A percentile compares a stretch with the other conserved stretches of the same genome.
Evolutionary conservation across 2,113 vertebrate genomes (phyloP).

Genomic region (Neoarius graeffei): DNA sequence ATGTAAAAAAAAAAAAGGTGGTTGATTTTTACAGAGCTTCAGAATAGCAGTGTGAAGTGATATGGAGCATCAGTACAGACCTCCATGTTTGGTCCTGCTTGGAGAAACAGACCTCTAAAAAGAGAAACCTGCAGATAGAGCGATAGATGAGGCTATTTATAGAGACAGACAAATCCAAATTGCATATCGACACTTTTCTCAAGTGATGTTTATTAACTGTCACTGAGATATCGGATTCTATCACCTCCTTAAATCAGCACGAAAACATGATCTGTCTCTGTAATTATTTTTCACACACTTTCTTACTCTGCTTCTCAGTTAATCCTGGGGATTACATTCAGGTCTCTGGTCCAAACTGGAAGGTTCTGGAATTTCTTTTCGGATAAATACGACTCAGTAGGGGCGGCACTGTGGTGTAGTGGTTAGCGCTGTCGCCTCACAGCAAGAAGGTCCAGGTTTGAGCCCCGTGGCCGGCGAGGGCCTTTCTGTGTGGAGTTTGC

Average conservation of each 20-base stretch:
- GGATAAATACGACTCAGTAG: background rate
- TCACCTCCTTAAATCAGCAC: constrained; percentile 8
- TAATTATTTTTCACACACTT: constrained; percentile 33
- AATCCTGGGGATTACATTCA: background rate
- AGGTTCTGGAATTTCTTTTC: background rate
- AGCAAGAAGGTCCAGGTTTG: too few species aligned
- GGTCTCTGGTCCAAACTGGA: background rate
- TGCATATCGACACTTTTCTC: constrained; percentile 56
- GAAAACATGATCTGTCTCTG: constrained; percentile 2
- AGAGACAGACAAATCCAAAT: constrained; percentile 46
- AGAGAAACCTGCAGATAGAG: constrained; percentile 24
- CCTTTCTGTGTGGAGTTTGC: too few species aligned
- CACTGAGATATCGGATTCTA: constrained; percentile 45
- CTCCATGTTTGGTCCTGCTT: constrained; percentile 39
- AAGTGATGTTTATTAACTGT: constrained; percentile 59
- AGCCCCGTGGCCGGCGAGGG: too few species aligned
- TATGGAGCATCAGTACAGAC: background rate
- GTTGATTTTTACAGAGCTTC: constrained; percentile 12
- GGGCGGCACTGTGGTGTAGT: too few species aligned
- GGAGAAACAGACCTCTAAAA: constrained; percentile 47
- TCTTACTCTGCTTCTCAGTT: constrained; percentile 6
- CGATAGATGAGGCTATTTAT: constrained; percentile 39
- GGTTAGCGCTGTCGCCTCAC: too few species aligned
- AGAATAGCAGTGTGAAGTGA: constrained; percentile 18
- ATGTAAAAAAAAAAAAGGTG: background rate